Base-by-base conservation (phyloP, 2,888 invertebrate genomes). In the Hyppa rectilinea region DNA sequence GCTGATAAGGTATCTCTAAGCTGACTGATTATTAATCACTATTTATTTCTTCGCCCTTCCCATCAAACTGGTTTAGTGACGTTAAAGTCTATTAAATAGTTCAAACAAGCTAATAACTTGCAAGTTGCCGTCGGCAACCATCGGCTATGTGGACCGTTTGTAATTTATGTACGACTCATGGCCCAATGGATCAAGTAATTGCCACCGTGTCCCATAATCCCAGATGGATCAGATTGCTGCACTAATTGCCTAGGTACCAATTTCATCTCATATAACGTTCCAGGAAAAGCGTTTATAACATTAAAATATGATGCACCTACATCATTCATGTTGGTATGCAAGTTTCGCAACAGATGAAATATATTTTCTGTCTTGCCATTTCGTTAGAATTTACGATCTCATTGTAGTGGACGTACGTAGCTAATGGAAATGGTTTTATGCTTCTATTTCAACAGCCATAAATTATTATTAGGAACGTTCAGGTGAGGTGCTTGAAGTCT, bases 161-260 rank as follows among this genome's bases (percentile, higher is more conserved):
- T 88, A 89, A 90, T 89, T 87, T 85, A 87, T 90, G 87, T 86
- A 82, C 86, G 84, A 85, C 85, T 87, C 87, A 89, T 87, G 89
- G 88, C 77, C 88, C 87, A 91, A 87, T 88, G 87, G 85, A 67
- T 86, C 77, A 82, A 78, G 76, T 92, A 91, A 92, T 92, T 90
- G 86, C 87, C 53, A 79, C 75, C 77, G 66, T 78, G 83, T 84
- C 85, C 85, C 83, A 86, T 84, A 85, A 85, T 83, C 74, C 72
- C 78, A 69, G 52, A 55, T 26, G 71, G 50, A 80, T 75, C 55
- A 75, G 67, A 73, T 79, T 61, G 63, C 67, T 62, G 38, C 47
- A 71, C 72, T 81, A 77, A 84, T 75, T 72, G 65, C 77, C 4
- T 59, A 62, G 40, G 45, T 58, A 60, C 53, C 34, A 62, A 61